These are phyloP conservation scores for Fragum fragum DNA, from an alignment of 2,888 invertebrate genomes.

Conservation along the genomic window DNA sequence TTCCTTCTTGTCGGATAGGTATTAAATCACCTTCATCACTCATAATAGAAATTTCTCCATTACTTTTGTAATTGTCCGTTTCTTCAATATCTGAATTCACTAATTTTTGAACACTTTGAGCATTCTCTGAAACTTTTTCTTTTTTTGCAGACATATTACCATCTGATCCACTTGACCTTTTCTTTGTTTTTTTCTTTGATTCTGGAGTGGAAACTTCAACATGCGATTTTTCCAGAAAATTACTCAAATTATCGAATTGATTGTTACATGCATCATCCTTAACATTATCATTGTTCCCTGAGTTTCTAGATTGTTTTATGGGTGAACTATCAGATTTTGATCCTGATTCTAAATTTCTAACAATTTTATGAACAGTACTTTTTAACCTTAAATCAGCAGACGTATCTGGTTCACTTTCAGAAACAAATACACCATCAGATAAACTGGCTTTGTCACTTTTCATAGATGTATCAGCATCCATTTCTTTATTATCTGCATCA, in stretches of 20 bases:
- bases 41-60: not conserved
- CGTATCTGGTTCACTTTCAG: slow-evolving; percentile 22
- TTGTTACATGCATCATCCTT: too few relatives aligned
- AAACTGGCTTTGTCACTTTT: not conserved
- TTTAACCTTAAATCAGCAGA: not conserved
- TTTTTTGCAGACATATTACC: too few relatives aligned
- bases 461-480: not conserved
- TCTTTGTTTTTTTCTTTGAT: too few relatives aligned
- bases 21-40: not conserved
- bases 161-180: too few relatives aligned
- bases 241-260: too few relatives aligned
- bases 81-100: too few relatives aligned
- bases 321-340: not conserved
- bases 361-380: slow-evolving; percentile 9
- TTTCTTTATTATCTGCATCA: not conserved
- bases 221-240: too few relatives aligned
- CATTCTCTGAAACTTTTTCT: too few relatives aligned
- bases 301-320: not conserved
- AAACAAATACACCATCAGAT: slow-evolving; percentile 5
- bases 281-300: not conserved
- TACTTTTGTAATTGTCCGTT: not conserved
- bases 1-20: not conserved
- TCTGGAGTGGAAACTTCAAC: too few relatives aligned
- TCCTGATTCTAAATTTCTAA: not conserved
- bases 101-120: too few relatives aligned